Evolutionary conservation across 2,888 invertebrate genomes (phyloP), one percentile per base, ranked within the genome.

Genomic region (Hypselothyrea guttata): DNA sequence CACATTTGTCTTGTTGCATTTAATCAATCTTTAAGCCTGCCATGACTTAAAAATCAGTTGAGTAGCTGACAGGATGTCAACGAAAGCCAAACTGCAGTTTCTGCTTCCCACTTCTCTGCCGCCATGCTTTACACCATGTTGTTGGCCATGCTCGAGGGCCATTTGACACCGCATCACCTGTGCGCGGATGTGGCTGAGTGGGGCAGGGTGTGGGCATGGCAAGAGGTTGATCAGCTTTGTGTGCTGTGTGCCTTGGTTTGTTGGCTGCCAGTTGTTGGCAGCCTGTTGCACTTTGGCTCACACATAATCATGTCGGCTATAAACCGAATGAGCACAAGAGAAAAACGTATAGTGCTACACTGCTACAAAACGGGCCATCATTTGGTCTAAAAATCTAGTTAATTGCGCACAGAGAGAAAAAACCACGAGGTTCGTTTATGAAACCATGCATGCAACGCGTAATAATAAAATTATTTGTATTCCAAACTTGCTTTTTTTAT

Each of bases 271-370:
- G 42, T 35, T 34, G 28, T 31, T 54, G 76, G 27, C 58, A 65
- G 78, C 85, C 76, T 79, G 78, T 84, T 79, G 78, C 78, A 85
- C 83, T 70, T 75, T 72, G 70, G 65, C 86, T 86, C 82, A 86
- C 86, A 82, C 82, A 86, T 86, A 82, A 86, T 82, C 84, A 86
- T 86, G 84, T 82, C 86, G 82, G 5, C 22, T 22, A 84, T 84
- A 73, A 86, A 78, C 55, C 60, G 84, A 68, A 70, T 72, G 83
- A 46, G 30, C 9, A 12, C 16, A 4, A 16, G 11, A 30, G 22
- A 18, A 31, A 9, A 33, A 35, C 8, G 7, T 5, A 27, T 7
- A 28, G 7, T 15, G 35, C 15, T 8, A 18, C n/a, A 5, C 2
- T 16, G 35, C 18, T 2, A 16, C 7, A 7, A n/a, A 38, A 16